Evolutionary conservation across 2,888 invertebrate genomes (phyloP), one percentile per base, ranked within the genome.

Genomic region (Noctua janthina): DNA sequence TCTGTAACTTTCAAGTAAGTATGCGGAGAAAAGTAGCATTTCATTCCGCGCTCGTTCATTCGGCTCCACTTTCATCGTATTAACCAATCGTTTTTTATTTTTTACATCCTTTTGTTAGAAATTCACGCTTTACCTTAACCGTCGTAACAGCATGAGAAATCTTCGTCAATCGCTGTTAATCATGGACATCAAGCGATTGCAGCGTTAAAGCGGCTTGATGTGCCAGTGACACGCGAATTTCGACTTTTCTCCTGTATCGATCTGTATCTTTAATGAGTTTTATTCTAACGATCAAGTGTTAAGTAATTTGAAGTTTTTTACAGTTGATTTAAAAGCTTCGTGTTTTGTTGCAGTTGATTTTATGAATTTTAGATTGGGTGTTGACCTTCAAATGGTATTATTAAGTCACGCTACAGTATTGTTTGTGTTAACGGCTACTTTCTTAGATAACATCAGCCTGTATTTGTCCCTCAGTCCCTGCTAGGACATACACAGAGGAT

Each of bases 191-290:
- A 71, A 72, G 23, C 49, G 29, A 51, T 73, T 79, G 80, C 82
- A 82, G 76, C 79, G 78, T 66, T 62, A 64, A 68, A 79, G 49
- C 56, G 35, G 75, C 69, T 79, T 87, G 87, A 89, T 87, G 83
- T 76, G 49, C 75, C 11, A 3, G 11, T 20, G 73, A 29, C 89
- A 90, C 89, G 89, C 89, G 76, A 89, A 68, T 73, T 74, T 73
- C 73, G 29, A 75, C 75, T 87, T 85, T 78, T 67, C 74, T n/a
- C 66, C 51, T 49, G 11, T 66, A 90, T 80, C 80, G 88, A 88
- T 80, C 86, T 29, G 29, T 29, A 76, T 56, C 79, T 79, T 43
- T 74, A 86, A 80, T 69, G 78, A 78, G 49, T 75, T 66, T 80
- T 76, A 70, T 74, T 56, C 10, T 59, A 81, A 86, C 64, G 20